Evolutionary conservation across 2,888 invertebrate species (phyloP), one percentile per base, ranked within the genome.

Genomic region (Chaitophorus viminalis): DNA sequence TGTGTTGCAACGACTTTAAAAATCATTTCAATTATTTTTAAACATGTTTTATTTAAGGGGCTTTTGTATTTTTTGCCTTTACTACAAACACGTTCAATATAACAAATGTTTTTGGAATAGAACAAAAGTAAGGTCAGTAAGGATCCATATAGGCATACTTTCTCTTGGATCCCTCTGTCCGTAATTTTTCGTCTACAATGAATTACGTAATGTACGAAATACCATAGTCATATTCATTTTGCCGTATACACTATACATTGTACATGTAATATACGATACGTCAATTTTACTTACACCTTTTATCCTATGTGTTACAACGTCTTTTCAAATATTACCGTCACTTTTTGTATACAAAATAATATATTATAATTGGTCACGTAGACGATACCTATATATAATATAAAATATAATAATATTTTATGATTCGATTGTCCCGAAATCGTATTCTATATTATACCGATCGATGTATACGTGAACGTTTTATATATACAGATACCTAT

Each of bases 101-200:
- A 76, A 76, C 65, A 31, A 0, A 14, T 36, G 29, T 83, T 65
- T 39, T 14, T 31, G 33, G 74, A 70, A 82, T 82, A 39, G 4
- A 25, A 25, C 25, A 60, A 6, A 60, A 60, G 25, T 60, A 39
- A 39, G 11, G 11, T 18, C n/a, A n/a, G 31, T 31, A 52, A 52
- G 31, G 46, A 70, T 36, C 33, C 72, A 82, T 74, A 72, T 11
- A 52, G 33, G 3, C 25, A 25, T 17, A 76, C 76, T 84, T 85
- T 85, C 84, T 85, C 76, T 77, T 25, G 75, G 21, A 21, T 39
- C 74, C n/a, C n/a, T 36, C 36, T 83, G 54, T 75, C 76, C 18
- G 1, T 65, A 65, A 46, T 84, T 76, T 65, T 65, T 36, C 31
- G 39, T 75, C 60, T 29, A 68, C 4, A 54, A 82, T 39, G 39